These are phyloP conservation scores for Lutraria lutraria DNA, from an alignment of 2,888 invertebrate genomes.

Conservation along the genomic window DNA sequence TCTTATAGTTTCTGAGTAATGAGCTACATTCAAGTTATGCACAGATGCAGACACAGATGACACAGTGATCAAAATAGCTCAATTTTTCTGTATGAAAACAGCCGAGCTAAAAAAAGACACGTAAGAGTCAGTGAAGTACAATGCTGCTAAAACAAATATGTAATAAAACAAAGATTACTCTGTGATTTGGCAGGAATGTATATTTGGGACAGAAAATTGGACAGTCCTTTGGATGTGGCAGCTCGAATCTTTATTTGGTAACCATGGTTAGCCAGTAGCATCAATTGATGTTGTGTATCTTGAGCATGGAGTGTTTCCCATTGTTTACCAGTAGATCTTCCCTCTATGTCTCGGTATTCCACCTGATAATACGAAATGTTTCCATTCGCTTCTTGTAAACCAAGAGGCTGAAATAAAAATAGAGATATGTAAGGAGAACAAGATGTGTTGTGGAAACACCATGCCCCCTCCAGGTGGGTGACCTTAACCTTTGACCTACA, in stretches of 20 bases:
- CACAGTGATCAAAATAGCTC: no score
- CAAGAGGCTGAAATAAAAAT: slow-evolving; percentile 60
- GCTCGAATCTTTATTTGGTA: slow-evolving; percentile 58
- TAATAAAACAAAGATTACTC: slow-evolving; percentile 24
- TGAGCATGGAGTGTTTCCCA: slow-evolving; percentile 50
- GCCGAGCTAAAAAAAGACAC: no score
- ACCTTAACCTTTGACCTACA: no score
- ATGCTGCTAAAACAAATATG: no score
- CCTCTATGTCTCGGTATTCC: slow-evolving; percentile 44
- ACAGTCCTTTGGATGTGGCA: slow-evolving; percentile 57
- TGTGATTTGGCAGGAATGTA: slow-evolving; percentile 28
- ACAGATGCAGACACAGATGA: no score
- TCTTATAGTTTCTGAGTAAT: no score
- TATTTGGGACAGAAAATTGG: slow-evolving; percentile 31
- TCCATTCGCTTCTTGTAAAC: slow-evolving; percentile 59
- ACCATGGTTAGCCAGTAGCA: slow-evolving; percentile 37
- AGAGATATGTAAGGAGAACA: not conserved
- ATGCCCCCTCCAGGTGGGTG: no score
- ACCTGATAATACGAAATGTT: slow-evolving; percentile 63
- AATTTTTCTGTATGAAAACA: no score
- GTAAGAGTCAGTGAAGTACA: no score
- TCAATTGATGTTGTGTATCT: slow-evolving; percentile 46
- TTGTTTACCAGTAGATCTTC: not conserved
- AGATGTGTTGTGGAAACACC: no score
- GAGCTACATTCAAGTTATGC: no score